Percentiles rank a stretch among this genome's conserved stretches.
These are phyloP conservation scores for Hydroisotoma schaefferi DNA, from an alignment of 2,888 invertebrate genomes.

Conservation along the genomic window DNA sequence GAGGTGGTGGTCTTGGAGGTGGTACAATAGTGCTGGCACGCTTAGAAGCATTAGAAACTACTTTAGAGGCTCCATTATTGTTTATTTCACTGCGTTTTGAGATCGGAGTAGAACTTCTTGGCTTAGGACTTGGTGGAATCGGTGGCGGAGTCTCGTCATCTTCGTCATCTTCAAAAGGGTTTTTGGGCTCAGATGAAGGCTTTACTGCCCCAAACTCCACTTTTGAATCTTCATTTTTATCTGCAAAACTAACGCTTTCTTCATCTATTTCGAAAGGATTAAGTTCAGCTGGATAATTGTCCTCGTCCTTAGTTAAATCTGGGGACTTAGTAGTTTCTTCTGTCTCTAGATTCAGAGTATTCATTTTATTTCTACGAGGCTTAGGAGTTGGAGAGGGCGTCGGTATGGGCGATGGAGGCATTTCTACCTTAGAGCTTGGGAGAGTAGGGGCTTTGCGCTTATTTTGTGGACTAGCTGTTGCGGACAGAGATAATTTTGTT, in stretches of 20 bases:
- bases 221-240: not conserved
- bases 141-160: constrained; percentile 25
- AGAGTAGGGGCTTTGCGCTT: constrained; percentile 26
- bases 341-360: not conserved
- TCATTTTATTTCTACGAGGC: not conserved
- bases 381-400: constrained; percentile 21
- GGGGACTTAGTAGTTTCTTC: not conserved
- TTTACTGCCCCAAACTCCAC: constrained; percentile 1
- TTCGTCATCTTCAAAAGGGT: constrained; percentile 48
- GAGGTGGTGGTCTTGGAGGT: constrained; percentile 18
- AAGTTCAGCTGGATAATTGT: constrained; percentile 69
- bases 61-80: constrained; percentile 15
- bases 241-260: constrained; percentile 51
- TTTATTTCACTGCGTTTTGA: constrained; percentile 22
- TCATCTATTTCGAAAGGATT: constrained; percentile 83
- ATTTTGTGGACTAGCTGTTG: too few relatives aligned
- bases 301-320: constrained; percentile 24
- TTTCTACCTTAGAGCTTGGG: constrained; percentile 12
- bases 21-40: too few relatives aligned
- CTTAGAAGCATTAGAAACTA: constrained; percentile 2
- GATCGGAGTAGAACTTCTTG: constrained; percentile 8
- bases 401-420: constrained; percentile 15
- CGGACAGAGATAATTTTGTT: too few relatives aligned
- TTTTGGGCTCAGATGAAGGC: constrained; percentile 9
- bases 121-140: constrained; percentile 21